phyloP scores from a whole-genome alignment of 2,888 invertebrate species.

The Leptinotarsa peninsularis region DNA sequence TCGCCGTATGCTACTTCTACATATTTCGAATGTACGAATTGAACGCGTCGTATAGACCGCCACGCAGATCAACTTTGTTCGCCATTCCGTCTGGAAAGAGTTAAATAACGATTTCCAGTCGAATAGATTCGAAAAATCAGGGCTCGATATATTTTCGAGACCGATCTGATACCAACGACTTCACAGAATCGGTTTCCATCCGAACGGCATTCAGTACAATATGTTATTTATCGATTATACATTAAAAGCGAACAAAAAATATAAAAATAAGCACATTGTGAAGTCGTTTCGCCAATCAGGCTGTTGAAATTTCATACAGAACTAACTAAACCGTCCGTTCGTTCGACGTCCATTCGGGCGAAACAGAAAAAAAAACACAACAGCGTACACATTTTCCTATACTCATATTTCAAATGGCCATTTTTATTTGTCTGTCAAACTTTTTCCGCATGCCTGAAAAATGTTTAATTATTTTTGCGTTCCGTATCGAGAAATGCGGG shows the following conservation, averaged over 20 bases:
- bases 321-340: conserved; percentile 54
- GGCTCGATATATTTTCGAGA: conserved; percentile 8
- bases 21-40: too few relatives aligned
- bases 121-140: conserved; percentile 35
- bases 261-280: conserved; percentile 63
- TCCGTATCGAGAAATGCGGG: conserved; percentile 66
- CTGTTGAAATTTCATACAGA: conserved; percentile 62
- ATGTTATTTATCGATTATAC: conserved; percentile 64
- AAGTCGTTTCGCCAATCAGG: conserved; percentile 64
- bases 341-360: conserved; percentile 54
- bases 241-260: conserved; percentile 61
- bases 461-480: conserved; percentile 69
- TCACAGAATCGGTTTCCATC: conserved; percentile 50
- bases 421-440: conserved; percentile 69
- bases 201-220: conserved; percentile 55
- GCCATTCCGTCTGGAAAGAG: conserved; percentile 37
- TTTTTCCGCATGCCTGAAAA: conserved; percentile 68
- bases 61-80: conserved; percentile 5
- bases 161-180: conserved; percentile 45
- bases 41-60: not conserved
- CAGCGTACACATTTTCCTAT: conserved; percentile 55
- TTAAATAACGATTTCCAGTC: conserved; percentile 37
- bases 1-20: too few relatives aligned
- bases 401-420: conserved; percentile 68
- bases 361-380: conserved; percentile 52